Percentiles rank a stretch among this genome's conserved stretches.
Conservation (phyloP, 2,888 invertebrate genomes). For the Trisateles emortualis region DNA sequence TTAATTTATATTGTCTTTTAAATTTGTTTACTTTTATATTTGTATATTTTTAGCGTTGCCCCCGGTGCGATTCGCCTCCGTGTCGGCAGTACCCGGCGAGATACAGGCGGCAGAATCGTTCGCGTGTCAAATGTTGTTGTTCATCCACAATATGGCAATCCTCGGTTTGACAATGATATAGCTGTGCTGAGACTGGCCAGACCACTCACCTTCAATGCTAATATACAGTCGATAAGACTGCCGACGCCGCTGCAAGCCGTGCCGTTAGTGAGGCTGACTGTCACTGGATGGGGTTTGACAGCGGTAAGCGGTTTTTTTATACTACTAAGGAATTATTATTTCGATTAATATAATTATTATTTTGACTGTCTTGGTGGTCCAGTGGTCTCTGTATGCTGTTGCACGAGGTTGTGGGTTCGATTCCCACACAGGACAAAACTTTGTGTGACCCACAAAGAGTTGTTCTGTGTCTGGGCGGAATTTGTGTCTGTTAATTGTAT, state of each 20-base stretch:
- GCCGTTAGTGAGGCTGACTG: conserved; percentile 76
- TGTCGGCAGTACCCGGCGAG: conserved; percentile 79
- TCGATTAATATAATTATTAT: no score
- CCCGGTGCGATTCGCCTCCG: conserved; percentile 69
- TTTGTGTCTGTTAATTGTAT: no score
- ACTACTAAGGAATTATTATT: no score
- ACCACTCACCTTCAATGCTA: conserved; percentile 65
- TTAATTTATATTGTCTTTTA: no score
- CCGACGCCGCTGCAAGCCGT: conserved; percentile 69
- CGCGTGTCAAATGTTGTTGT: conserved; percentile 71
- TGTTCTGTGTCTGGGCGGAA: no score
- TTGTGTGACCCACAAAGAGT: no score
- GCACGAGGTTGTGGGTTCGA: no score
- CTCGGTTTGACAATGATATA: conserved; percentile 80
- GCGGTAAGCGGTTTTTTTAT: conserved; percentile 61
- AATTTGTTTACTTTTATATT: conserved; percentile 33
- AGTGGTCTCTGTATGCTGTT: no score
- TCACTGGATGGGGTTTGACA: conserved; percentile 83
- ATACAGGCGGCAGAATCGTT: conserved; percentile 78
- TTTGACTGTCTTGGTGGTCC: no score
- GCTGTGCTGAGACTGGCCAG: conserved; percentile 70
- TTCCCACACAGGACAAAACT: no score
- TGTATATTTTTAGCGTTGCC: conserved; percentile 51
- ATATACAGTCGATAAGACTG: conserved; percentile 69
- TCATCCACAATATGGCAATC: conserved; percentile 74